Evolutionary conservation across 2,888 invertebrate genomes (phyloP), one percentile per base, ranked within the genome.

Genomic region (Alloscopus bannaensis): DNA sequence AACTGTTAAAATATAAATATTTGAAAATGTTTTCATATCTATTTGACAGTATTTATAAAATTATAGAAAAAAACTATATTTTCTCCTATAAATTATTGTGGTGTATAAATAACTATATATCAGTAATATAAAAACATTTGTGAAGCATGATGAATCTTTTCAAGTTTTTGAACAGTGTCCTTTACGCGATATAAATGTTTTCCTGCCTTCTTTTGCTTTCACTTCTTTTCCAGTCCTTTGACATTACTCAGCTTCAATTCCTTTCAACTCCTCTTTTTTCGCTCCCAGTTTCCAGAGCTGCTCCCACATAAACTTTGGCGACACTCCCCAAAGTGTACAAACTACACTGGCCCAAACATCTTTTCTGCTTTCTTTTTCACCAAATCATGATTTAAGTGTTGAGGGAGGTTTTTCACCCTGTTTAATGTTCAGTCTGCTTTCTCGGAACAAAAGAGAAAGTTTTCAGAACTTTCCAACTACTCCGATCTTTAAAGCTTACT

Each of bases 371-470:
- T 59, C 22, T 70, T 64, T 73, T 73, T 73, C 62, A 73, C 68
- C 73, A 80, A 80, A 80, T 73, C 80, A 73, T 80, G 68, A 80
- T 80, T 80, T 80, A 80, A 79, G 69, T 68, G 79, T 64, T 62
- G 66, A 62, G 71, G 70, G 71, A 78, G 78, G 69, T 62, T 60
- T 42, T n/a, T 62, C 16, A 50, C 16, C 64, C 69, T 59, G 50
- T 77, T n/a, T 62, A 77, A 70, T 60, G 60, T 60, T n/a, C 28
- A 47, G 55, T 52, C 40, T 36, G 40, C 68, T 45, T 69, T 69
- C 26, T 1, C 66, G 31, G 24, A 31, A 36, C n/a, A 26, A 65
- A 28, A 77, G 42, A 69, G 65, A 64, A 36, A 64, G 36, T n/a
- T 73, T 52, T 28, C 16, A 50, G 64, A 8, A 13, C 36, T 8